These are phyloP conservation scores for Drosophila pseudotakahashii DNA, from an alignment of 2,888 invertebrate genomes.

Conservation along the genomic window DNA sequence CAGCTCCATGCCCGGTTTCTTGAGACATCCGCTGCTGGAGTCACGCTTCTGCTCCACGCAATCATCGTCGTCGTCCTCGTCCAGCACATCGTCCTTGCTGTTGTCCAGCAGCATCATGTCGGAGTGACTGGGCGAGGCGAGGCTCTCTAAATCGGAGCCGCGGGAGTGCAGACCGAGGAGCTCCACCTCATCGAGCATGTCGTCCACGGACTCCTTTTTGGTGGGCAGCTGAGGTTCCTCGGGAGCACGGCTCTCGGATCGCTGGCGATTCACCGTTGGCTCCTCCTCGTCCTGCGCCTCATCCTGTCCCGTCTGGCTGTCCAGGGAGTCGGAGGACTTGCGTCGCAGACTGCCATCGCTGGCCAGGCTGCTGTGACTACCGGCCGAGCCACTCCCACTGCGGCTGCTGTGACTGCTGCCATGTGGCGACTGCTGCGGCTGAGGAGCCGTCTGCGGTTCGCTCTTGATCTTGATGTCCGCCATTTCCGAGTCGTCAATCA, in stretches of 20 bases:
- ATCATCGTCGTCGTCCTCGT: constrained; percentile 85
- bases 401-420: constrained; percentile 66
- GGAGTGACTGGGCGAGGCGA: constrained; percentile 86
- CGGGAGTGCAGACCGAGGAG: constrained; percentile 82
- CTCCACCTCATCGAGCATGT: constrained; percentile 83
- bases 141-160: constrained; percentile 85
- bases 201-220: constrained; percentile 82
- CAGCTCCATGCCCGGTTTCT: constrained; percentile 89
- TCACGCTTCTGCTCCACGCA: constrained; percentile 83
- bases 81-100: constrained; percentile 88
- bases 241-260: constrained; percentile 24
- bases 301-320: constrained; percentile 54
- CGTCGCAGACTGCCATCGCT: constrained; percentile 67
- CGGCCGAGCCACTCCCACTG: constrained; percentile 36
- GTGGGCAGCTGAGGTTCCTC: constrained; percentile 62
- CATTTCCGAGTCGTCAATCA: constrained; percentile 81
- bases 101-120: constrained; percentile 85
- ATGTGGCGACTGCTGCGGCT: constrained; percentile 84
- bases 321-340: constrained; percentile 79
- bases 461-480: constrained; percentile 81
- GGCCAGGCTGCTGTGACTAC: constrained; percentile 52
- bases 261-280: constrained; percentile 13
- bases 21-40: constrained; percentile 85
- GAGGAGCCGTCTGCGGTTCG: constrained; percentile 79
- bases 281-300: constrained; percentile 45